Evolutionary conservation across 2,797 vertebrate species (phyloP), one percentile per base, ranked within the genome.

Genomic region (Neosilurus mollespiculum): DNA sequence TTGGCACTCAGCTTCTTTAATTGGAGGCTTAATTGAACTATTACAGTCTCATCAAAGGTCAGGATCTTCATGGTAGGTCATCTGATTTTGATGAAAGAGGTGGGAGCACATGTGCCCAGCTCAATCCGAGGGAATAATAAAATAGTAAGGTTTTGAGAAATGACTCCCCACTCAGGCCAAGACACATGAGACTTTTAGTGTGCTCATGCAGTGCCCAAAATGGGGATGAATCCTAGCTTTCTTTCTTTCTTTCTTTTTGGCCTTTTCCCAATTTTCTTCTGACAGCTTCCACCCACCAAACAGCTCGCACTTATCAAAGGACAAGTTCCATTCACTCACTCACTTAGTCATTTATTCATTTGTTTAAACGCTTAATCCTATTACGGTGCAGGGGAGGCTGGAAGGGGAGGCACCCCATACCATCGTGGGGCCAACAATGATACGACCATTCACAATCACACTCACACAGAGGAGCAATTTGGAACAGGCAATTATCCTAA

Each of bases 41-140:
- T 93, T 83, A 91, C 91, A 90, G 76, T 88, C 90, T 91, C 91
- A 87, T 89, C 91, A 93, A 94, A 94, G 93, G 93, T 94, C 93
- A 93, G 83, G 86, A 67, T 88, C 87, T 78, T 83, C n/a, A 9
- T 37, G 11, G 67, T 37, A 84, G 80, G 37, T 80, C 62, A 67
- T 51, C 65, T 81, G 70, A 64, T 54, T 73, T 54, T 37, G 58
- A 82, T 26, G 22, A 71, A 51, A 70, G 56, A 70, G 24, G 34
- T 84, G 58, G 69, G 78, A 69, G 70, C 72, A 73, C 69, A 65
- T 71, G 67, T 83, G 75, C 59, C 81, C 79, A 15, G 22, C 26
- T 64, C 11, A 9, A 78, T 66, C 18, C 2, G 34, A 56, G 65
- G 70, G 18, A 73, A 61, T 59, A n/a, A 79, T 79, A 76, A 87